Evolutionary conservation across 2,113 vertebrate genomes (phyloP).

Genomic region (Lophotis ruficrista): DNA sequence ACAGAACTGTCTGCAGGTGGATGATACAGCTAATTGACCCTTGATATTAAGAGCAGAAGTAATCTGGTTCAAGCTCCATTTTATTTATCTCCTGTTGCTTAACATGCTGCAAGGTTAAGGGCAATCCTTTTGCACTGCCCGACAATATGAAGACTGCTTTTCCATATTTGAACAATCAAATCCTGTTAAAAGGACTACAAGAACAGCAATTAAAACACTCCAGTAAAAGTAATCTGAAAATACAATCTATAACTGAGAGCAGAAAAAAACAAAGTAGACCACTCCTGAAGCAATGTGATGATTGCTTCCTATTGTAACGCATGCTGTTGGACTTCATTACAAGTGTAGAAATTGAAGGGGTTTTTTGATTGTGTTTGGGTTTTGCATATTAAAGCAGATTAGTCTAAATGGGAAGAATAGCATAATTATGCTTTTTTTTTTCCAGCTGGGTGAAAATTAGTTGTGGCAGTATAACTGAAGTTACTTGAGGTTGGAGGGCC

Average conservation of each 20-base stretch:
- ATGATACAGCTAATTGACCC: neutral
- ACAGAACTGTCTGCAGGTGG: neutral
- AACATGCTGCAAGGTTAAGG: constrained; percentile 27
- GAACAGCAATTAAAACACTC: constrained; percentile 67
- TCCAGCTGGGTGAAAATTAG: neutral
- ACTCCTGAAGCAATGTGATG: neutral
- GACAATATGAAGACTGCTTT: constrained; percentile 20
- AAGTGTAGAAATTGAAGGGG: neutral
- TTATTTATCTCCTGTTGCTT: constrained; percentile 41
- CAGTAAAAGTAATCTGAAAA: constrained; percentile 67
- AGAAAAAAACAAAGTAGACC: constrained; percentile 31
- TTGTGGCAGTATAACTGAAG: neutral
- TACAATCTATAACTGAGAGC: constrained; percentile 48
- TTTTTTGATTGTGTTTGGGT: constrained; percentile 34
- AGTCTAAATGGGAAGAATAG: constrained; percentile 51
- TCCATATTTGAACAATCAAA: constrained; percentile 60
- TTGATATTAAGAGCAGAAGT: neutral
- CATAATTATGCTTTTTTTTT: neutral
- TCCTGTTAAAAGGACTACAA: constrained; percentile 60
- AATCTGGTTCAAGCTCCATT: neutral
- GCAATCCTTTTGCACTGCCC: neutral
- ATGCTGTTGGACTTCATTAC: constrained; percentile 53
- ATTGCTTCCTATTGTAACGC: neutral
- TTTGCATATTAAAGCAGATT: constrained; percentile 53
- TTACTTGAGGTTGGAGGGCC: neutral